phyloP scores from a whole-genome alignment of 2,888 invertebrate species.

The Tribolium freemani region DNA sequence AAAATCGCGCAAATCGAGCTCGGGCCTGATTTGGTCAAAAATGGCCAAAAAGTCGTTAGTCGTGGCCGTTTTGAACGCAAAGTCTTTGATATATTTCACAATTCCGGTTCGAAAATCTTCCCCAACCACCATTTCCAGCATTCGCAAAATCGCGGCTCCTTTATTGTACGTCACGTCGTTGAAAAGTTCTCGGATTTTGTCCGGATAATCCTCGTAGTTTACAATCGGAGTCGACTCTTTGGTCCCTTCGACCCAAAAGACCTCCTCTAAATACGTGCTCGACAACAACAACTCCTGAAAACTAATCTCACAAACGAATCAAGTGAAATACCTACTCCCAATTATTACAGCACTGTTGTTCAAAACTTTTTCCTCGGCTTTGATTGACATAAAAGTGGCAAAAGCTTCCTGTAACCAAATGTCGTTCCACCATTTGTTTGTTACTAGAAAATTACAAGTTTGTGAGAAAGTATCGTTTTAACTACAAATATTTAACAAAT shows the following conservation, averaged over 20 bases:
- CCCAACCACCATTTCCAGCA: constrained; percentile 86
- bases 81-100: constrained; percentile 77
- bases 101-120: constrained; percentile 79
- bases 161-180: constrained; percentile 47
- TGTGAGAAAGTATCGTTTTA: too few relatives aligned
- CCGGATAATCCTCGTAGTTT: constrained; percentile 29
- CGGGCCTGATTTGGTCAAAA: constrained; percentile 70
- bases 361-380: constrained; percentile 36
- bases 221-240: constrained; percentile 39
- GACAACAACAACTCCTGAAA: constrained; percentile 6
- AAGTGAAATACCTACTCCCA: too few relatives aligned
- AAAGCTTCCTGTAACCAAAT: constrained; percentile 59
- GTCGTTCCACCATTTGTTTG: constrained; percentile 59
- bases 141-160: constrained; percentile 84
- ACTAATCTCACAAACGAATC: neutral
- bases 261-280: constrained; percentile 40
- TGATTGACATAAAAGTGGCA: constrained; percentile 53
- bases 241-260: constrained; percentile 39
- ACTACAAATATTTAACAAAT: too few relatives aligned
- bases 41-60: constrained; percentile 81
- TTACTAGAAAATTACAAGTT: constrained; percentile 49
- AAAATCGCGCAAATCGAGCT: constrained; percentile 70
- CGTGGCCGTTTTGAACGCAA: constrained; percentile 79
- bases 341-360: constrained; percentile 23
- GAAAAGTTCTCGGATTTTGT: constrained; percentile 41